Conservation (phyloP, 2,113 vertebrate species). For the Urocitellus parryii region DNA sequence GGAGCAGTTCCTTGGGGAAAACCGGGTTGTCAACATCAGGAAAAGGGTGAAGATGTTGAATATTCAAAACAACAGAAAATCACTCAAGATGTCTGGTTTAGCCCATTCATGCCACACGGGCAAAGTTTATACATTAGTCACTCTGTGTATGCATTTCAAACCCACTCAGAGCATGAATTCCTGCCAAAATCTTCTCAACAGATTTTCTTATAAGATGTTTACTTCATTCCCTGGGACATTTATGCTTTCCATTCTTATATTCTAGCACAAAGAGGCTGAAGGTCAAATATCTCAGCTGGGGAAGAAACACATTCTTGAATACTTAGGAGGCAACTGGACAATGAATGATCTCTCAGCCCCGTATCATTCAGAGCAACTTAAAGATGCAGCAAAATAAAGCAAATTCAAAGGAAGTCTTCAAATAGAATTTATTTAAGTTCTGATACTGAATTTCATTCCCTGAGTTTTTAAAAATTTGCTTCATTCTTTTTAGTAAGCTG, state of each 20-base stretch:
- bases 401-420: neutral
- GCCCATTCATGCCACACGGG: neutral
- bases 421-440: neutral
- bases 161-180: neutral
- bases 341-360: neutral
- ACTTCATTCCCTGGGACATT: neutral
- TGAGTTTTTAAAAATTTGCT: neutral
- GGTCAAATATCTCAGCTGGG: slow-evolving; percentile 48
- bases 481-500: neutral
- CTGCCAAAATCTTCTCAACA: slow-evolving; percentile 26
- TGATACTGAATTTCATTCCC: neutral
- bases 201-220: slow-evolving; percentile 47
- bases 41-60: neutral
- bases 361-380: neutral
- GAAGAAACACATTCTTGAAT: slow-evolving; percentile 50
- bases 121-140: neutral
- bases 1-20: neutral
- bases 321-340: neutral
- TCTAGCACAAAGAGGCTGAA: slow-evolving; percentile 26
- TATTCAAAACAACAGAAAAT: neutral
- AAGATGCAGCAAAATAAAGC: neutral
- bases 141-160: neutral
- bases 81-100: neutral
- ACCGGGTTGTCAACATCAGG: neutral
- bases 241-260: neutral